Evolutionary conservation across 2,888 invertebrate species (phyloP).

Genomic region (Melipona bicolor): DNA sequence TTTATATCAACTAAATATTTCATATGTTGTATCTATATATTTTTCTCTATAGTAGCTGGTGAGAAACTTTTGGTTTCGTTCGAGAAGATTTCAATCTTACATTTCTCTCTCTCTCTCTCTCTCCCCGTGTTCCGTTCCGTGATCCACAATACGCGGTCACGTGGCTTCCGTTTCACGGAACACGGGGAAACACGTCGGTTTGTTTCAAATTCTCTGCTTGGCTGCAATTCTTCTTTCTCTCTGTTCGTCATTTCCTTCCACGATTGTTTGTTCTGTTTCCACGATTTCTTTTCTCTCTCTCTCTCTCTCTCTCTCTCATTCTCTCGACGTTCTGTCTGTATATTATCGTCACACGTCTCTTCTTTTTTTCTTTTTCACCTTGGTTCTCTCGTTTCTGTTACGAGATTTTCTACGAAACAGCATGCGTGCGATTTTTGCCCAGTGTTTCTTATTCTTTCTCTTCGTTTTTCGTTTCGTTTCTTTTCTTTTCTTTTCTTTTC

Average conservation of each 20-base stretch:
- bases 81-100: slow-evolving; percentile 4
- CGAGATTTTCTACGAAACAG: slow-evolving; percentile 14
- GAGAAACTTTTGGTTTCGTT: slow-evolving; percentile 44
- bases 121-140: neutral
- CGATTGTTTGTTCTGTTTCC: neutral
- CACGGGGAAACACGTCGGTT: slow-evolving; percentile 30
- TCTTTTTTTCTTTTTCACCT: too few species aligned
- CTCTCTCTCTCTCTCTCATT: neutral
- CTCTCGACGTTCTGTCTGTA: slow-evolving; percentile 20
- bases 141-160: neutral
- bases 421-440: slow-evolving; percentile 25
- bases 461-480: neutral
- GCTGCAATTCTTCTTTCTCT: slow-evolving; percentile 37
- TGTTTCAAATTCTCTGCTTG: slow-evolving; percentile 48
- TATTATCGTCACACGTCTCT: slow-evolving; percentile 16
- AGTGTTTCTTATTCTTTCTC: neutral
- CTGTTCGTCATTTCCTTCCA: neutral
- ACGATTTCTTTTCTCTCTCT: neutral
- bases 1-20: slow-evolving; percentile 37
- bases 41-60: slow-evolving; percentile 51
- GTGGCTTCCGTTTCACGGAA: slow-evolving; percentile 23
- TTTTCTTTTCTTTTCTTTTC: neutral
- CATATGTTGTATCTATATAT: slow-evolving; percentile 22
- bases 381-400: neutral
- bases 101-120: neutral